These are phyloP conservation scores for Etheostoma nigrum DNA, from an alignment of 2,797 vertebrate genomes.

Conservation along the genomic window DNA sequence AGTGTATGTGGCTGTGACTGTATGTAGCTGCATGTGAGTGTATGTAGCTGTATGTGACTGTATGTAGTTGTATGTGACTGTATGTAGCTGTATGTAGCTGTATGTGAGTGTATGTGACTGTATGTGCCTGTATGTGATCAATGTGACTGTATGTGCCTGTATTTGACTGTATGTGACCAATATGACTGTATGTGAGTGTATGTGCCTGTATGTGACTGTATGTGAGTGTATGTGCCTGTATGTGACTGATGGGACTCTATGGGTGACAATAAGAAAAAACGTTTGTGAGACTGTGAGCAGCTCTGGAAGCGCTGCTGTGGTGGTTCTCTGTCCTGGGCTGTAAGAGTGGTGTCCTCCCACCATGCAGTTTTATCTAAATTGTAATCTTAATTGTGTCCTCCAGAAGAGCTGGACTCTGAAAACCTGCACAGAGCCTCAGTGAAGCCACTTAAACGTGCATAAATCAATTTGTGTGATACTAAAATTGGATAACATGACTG, in stretches of 20 bases:
- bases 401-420: conserved; percentile 4
- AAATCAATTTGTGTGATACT: neutral
- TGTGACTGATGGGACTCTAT: neutral
- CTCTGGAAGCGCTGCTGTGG: neutral
- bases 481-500: neutral
- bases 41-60: too few species aligned
- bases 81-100: too few species aligned
- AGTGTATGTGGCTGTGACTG: too few species aligned
- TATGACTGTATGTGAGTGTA: too few species aligned
- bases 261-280: conserved; percentile 40
- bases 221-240: too few species aligned
- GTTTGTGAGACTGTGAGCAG: neutral
- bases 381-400: conserved; percentile 47
- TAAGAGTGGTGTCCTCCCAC: neutral
- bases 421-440: neutral
- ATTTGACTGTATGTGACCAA: too few species aligned
- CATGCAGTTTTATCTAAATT: conserved; percentile 47
- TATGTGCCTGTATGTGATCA: too few species aligned
- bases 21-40: too few species aligned
- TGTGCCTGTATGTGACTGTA: too few species aligned
- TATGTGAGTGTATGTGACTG: too few species aligned
- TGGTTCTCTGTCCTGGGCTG: neutral
- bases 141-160: too few species aligned
- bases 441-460: conserved; percentile 18
- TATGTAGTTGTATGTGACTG: too few species aligned